Evolutionary conservation across 30 jellyfish, hydroid and myxozoan genomes (phyloP).

Genomic region (Haliclystus octoradiatus): DNA sequence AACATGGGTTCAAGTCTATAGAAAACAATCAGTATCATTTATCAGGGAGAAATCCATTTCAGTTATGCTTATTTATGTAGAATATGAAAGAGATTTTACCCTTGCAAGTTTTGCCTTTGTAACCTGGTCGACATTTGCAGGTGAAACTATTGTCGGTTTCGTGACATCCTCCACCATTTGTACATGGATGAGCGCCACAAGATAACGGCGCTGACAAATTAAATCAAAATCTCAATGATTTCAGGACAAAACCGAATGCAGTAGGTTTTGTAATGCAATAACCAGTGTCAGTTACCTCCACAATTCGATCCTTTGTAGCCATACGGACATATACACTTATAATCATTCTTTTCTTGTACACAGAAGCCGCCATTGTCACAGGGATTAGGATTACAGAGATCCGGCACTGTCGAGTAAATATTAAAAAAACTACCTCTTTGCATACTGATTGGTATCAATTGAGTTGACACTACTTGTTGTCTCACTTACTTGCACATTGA

Average conservation of each 20-base stretch:
- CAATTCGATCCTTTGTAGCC: conserved; percentile 90
- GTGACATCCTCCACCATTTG: conserved; percentile 54
- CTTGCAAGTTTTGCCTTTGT: conserved; percentile 36
- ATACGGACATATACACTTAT: conserved; percentile 79
- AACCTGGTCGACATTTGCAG: conserved; percentile 60
- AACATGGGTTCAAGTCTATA: conserved; percentile 68
- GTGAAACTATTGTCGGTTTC: conserved; percentile 31
- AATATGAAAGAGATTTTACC: no score
- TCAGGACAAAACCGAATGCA: not conserved
- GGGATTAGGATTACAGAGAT: conserved; percentile 72
- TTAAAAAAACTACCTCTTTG: not conserved
- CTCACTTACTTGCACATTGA: conserved; percentile 64
- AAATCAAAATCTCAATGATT: no score
- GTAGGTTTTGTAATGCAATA: not conserved
- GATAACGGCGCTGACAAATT: conserved; percentile 54
- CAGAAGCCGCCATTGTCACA: conserved; percentile 89
- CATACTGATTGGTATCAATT: not conserved
- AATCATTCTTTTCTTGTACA: conserved; percentile 80
- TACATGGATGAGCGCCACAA: conserved; percentile 73
- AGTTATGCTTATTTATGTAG: no score
- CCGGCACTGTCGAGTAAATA: conserved; percentile 38
- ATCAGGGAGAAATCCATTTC: not conserved
- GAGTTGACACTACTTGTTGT: not conserved
- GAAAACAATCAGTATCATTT: not conserved
- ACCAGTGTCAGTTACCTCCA: conserved; percentile 20